phyloP scores from a whole-genome alignment of 2,888 invertebrate genomes.

The Poecilus cupreus region DNA sequence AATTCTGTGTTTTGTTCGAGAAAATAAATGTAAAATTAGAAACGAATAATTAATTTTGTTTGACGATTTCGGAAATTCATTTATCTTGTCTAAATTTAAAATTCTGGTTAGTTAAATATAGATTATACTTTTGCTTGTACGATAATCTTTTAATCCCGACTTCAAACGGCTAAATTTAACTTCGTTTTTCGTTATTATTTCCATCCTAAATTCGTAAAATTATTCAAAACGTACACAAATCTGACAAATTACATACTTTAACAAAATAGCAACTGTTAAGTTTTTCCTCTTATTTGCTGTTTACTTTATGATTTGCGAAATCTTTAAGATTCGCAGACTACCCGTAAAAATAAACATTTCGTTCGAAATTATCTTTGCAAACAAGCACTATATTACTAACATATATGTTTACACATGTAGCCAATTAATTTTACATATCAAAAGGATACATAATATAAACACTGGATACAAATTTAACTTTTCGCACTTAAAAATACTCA shows the following conservation, averaged over 20 bases:
- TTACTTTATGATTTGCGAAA: neutral
- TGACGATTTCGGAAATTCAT: conserved; percentile 14
- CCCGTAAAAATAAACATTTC: conserved; percentile 37
- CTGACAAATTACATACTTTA: conserved; percentile 6
- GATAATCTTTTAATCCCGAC: conserved; percentile 8
- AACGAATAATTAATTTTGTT: conserved; percentile 16
- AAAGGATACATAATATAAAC: conserved; percentile 42
- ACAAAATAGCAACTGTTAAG: neutral
- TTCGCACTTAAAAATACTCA: conserved; percentile 23
- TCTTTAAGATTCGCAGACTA: conserved; percentile 2
- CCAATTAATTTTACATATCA: conserved; percentile 45
- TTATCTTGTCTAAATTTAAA: conserved; percentile 11
- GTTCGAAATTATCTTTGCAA: conserved; percentile 33
- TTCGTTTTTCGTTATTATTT: neutral
- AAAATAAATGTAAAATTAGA: neutral
- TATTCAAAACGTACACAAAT: neutral
- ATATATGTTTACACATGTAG: conserved; percentile 39
- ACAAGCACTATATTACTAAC: conserved; percentile 46
- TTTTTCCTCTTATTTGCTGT: neutral
- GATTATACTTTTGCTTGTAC: neutral
- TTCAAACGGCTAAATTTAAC: conserved; percentile 28
- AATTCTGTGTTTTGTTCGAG: neutral
- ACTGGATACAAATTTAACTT: conserved; percentile 16
- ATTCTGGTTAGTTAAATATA: conserved; percentile 26
- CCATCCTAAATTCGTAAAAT: conserved; percentile 4